Evolutionary conservation across 2,797 vertebrate species (phyloP).

Genomic region (Pteropus rufus): DNA sequence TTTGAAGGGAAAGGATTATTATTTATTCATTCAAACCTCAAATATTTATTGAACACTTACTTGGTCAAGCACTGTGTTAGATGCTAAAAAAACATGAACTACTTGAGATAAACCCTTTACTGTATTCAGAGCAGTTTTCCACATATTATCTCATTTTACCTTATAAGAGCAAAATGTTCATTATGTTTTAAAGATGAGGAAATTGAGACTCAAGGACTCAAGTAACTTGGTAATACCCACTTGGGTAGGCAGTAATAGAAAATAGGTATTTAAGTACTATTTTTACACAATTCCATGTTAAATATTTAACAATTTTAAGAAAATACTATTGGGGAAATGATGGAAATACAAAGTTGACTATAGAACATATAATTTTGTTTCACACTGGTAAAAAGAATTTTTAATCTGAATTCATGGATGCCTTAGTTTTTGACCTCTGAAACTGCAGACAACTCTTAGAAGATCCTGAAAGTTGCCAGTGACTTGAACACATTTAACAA

Average conservation of each 20-base stretch:
- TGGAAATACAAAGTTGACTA: background rate
- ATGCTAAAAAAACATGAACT: background rate
- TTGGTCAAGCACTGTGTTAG: background rate
- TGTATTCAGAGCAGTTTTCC: background rate
- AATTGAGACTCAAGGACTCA: background rate
- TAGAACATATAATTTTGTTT: background rate
- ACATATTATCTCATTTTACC: background rate
- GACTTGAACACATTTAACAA: background rate
- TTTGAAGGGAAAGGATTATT: background rate
- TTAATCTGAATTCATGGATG: background rate
- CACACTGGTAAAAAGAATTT: background rate
- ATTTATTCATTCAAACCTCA: constrained; percentile 5
- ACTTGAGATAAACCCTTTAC: background rate
- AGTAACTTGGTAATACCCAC: background rate
- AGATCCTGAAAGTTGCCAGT: background rate
- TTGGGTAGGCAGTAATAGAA: background rate
- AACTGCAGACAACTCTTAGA: background rate
- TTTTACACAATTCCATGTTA: background rate
- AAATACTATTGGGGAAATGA: background rate
- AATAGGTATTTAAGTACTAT: background rate
- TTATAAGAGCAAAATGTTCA: background rate
- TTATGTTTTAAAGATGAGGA: background rate
- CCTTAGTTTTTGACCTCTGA: background rate
- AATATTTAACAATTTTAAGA: background rate
- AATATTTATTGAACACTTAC: background rate